Conservation (phyloP, 2,797 vertebrate species). For the Sebastolobus altivelis region DNA sequence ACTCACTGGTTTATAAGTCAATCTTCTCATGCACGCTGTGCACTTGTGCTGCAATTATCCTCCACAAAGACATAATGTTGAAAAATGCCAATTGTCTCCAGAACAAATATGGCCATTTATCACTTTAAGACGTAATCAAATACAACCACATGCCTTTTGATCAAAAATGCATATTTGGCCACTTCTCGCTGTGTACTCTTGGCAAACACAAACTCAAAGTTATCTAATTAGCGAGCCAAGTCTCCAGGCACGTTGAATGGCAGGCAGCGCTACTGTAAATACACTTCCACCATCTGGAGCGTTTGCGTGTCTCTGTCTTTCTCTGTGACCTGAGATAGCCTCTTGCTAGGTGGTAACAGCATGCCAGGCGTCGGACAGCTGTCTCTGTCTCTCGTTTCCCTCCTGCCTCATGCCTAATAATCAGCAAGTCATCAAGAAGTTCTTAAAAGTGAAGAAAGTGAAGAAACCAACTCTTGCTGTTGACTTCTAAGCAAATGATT, state of each 20-base stretch:
- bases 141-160: conserved; percentile 25
- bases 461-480: not conserved
- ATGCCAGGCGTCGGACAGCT: conserved; percentile 47
- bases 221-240: conserved; percentile 36
- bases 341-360: conserved; percentile 47
- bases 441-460: conserved; percentile 1
- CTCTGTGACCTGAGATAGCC: conserved; percentile 50
- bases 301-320: conserved; percentile 18
- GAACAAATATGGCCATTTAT: conserved; percentile 36
- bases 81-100: conserved; percentile 37
- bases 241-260: not conserved
- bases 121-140: conserved; percentile 31
- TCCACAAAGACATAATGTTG: conserved; percentile 20
- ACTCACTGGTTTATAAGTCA: conserved; percentile 5
- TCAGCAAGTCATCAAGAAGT: conserved; percentile 22
- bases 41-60: not conserved
- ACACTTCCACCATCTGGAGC: conserved; percentile 58
- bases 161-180: conserved; percentile 29
- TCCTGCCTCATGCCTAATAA: not conserved
- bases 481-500: not conserved
- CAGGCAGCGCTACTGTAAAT: conserved; percentile 47
- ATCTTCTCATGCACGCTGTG: not conserved
- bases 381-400: conserved; percentile 46
- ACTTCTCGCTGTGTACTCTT: conserved; percentile 21
- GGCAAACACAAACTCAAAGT: conserved; percentile 35